A percentile compares a stretch with the other conserved stretches of the same genome.
phyloP scores from a whole-genome alignment of 2,888 invertebrate species.

The Epinotia bilunana region DNA sequence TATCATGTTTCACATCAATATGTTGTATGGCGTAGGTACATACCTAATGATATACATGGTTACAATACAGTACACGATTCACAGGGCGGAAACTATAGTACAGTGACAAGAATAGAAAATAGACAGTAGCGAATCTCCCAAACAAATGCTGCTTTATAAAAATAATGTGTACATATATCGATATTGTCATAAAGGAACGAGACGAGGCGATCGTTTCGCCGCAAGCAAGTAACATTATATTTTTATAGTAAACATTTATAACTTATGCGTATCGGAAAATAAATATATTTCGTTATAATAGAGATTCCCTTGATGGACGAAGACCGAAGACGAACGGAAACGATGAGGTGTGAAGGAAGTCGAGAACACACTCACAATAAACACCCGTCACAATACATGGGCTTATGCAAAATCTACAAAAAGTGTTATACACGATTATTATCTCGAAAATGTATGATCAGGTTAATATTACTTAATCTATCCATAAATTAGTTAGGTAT shows the following conservation, averaged over 20 bases:
- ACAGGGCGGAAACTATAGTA: constrained; percentile 67
- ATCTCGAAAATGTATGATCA: constrained; percentile 76
- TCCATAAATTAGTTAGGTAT: constrained; percentile 65
- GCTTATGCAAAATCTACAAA: constrained; percentile 82
- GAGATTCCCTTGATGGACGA: constrained; percentile 27
- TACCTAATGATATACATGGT: constrained; percentile 67
- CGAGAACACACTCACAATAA: constrained; percentile 78
- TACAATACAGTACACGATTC: constrained; percentile 65
- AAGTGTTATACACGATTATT: constrained; percentile 80
- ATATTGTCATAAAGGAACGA: constrained; percentile 77
- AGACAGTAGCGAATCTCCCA: constrained; percentile 43
- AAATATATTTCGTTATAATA: constrained; percentile 15
- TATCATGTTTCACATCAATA: constrained; percentile 83
- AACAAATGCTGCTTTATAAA: constrained; percentile 42
- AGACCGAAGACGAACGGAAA: constrained; percentile 49
- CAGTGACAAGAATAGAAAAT: constrained; percentile 52
- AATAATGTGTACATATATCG: constrained; percentile 44
- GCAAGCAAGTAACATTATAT: constrained; percentile 47
- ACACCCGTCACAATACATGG: constrained; percentile 79
- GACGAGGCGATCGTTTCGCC: constrained; percentile 62
- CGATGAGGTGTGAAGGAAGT: constrained; percentile 57
- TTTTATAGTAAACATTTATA: constrained; percentile 31
- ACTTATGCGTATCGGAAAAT: constrained; percentile 23
- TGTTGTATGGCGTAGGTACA: constrained; percentile 68
- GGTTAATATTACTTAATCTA: constrained; percentile 77